Percentiles rank a stretch among this genome's conserved stretches.
phyloP scores from a whole-genome alignment of 2,888 invertebrate genomes.

The Metopia argyrocephala region DNA sequence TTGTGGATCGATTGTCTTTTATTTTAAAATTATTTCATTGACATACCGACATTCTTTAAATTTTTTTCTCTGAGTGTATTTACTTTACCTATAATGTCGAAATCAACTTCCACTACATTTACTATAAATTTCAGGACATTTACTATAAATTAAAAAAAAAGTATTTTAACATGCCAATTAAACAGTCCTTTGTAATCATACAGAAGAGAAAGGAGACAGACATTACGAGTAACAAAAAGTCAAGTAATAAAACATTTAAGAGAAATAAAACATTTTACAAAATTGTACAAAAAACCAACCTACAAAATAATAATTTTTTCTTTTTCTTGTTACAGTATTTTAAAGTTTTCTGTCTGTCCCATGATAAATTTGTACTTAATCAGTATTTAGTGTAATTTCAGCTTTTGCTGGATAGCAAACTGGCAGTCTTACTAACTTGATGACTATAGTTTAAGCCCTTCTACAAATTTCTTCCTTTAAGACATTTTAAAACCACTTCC shows the following conservation, averaged over 20 bases:
- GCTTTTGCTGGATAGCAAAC: slow-evolving; percentile 66
- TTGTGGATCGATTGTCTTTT: no score
- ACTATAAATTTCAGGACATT: background rate
- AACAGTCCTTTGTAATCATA: slow-evolving; percentile 61
- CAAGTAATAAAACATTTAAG: no score
- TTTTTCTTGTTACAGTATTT: slow-evolving; percentile 43
- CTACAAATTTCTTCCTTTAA: slow-evolving; percentile 56
- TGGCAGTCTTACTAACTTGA: no score
- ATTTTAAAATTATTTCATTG: no score
- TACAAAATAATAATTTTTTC: no score
- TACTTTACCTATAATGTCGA: no score
- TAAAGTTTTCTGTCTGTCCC: slow-evolving; percentile 48
- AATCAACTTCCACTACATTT: slow-evolving; percentile 35
- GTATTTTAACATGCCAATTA: slow-evolving; percentile 65
- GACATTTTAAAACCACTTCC: slow-evolving; percentile 56
- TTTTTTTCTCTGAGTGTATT: no score
- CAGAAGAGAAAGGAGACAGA: slow-evolving; percentile 15
- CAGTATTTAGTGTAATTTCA: slow-evolving; percentile 79
- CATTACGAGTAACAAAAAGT: no score
- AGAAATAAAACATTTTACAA: background rate
- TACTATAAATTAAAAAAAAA: background rate
- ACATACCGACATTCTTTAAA: no score
- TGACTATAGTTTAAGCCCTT: slow-evolving; percentile 53
- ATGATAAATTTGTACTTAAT: slow-evolving; percentile 79
- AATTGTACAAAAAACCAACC: background rate